A percentile compares a stretch with the other conserved stretches of the same genome.
Conservation (phyloP, 1,140 invertebrate species). For the Lerema accius region DNA sequence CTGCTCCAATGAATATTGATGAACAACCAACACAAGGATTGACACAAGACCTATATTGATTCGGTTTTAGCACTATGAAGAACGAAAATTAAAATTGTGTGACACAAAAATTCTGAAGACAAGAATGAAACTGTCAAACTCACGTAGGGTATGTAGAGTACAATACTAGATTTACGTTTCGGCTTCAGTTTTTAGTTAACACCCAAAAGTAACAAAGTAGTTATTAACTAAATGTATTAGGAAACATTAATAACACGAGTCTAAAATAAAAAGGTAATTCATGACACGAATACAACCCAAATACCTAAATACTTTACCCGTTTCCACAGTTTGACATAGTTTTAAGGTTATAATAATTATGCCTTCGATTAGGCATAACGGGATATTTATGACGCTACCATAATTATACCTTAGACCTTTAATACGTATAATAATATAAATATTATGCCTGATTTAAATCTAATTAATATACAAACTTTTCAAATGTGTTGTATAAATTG, state of each 20-base stretch:
- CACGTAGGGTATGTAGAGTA: too few species aligned
- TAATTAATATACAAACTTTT: slow-evolving; percentile 26
- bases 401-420: slow-evolving; percentile 14
- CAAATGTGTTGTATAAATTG: slow-evolving; percentile 20
- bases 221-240: too few species aligned
- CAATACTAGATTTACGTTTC: too few species aligned
- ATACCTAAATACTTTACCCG: slow-evolving; percentile 8
- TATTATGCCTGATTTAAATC: slow-evolving; percentile 32
- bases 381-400: slow-evolving; percentile 26
- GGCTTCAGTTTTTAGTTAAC: too few species aligned
- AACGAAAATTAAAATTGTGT: too few species aligned
- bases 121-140: too few species aligned
- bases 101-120: too few species aligned
- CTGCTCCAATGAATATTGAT: too few species aligned
- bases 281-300: slow-evolving; percentile 5
- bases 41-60: too few species aligned
- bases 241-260: neutral
- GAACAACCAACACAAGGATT: too few species aligned
- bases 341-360: slow-evolving; percentile 14
- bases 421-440: slow-evolving; percentile 28
- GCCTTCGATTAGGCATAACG: slow-evolving; percentile 23
- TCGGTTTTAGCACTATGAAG: too few species aligned
- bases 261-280: neutral
- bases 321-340: slow-evolving; percentile 19
- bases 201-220: too few species aligned